A percentile compares a stretch with the other conserved stretches of the same genome.
Conservation (phyloP, 2,888 invertebrate genomes). For the Pammene aurita region DNA sequence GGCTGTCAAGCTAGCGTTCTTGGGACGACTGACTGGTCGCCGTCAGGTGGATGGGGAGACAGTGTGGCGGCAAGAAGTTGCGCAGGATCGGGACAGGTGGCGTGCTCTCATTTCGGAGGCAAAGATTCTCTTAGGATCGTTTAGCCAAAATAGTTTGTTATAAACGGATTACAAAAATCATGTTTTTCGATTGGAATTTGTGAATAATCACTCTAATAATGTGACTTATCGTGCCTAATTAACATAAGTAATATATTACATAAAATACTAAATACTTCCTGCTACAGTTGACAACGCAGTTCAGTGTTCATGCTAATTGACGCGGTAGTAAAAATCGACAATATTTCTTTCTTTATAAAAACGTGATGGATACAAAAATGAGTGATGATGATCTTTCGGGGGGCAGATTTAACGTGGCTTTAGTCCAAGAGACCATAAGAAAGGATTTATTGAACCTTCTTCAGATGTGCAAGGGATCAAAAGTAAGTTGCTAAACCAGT, state of each 20-base stretch:
- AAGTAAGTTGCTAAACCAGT: slow-evolving; percentile 77
- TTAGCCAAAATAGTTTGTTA: no score
- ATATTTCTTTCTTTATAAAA: not conserved
- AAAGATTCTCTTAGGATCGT: no score
- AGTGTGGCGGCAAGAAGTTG: no score
- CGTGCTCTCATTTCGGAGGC: no score
- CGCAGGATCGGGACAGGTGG: no score
- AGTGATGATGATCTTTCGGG: slow-evolving; percentile 89
- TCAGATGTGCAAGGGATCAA: slow-evolving; percentile 93
- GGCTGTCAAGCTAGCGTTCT: no score
- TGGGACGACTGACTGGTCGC: no score
- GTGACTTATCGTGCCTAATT: slow-evolving; percentile 1
- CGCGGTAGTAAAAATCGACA: not conserved
- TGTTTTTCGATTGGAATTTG: no score
- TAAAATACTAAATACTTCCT: not conserved
- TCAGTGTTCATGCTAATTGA: not conserved
- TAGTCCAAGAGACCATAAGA: slow-evolving; percentile 89
- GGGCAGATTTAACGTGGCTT: slow-evolving; percentile 89
- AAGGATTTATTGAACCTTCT: slow-evolving; percentile 91
- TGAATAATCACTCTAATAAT: no score
- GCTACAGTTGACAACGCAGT: not conserved
- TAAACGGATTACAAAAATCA: no score
- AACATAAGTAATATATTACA: slow-evolving; percentile 16
- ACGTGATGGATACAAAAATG: slow-evolving; percentile 82
- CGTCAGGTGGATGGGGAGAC: no score